Evolutionary conservation across 1,140 invertebrate species (phyloP).

Genomic region (Agrilus planipennis): DNA sequence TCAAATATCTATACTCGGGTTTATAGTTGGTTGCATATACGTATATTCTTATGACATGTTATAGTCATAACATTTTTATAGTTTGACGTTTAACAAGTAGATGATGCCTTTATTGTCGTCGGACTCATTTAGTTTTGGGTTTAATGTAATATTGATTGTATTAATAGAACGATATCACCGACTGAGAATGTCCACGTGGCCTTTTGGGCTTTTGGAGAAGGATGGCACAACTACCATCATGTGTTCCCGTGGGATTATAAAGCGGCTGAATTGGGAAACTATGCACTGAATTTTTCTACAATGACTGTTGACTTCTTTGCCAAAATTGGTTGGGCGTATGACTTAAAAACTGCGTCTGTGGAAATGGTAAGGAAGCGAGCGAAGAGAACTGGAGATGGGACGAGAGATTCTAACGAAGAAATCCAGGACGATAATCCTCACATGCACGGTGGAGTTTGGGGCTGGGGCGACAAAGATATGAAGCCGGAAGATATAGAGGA

Average conservation of each 20-base stretch:
- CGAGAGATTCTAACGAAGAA: slow-evolving; percentile 41
- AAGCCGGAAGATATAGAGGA: slow-evolving; percentile 21
- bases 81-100: too few species aligned
- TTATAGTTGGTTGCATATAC: too few species aligned
- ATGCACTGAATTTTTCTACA: slow-evolving; percentile 38
- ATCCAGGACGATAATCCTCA: slow-evolving; percentile 37
- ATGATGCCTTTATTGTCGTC: too few species aligned
- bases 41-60: too few species aligned
- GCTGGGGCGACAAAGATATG: slow-evolving; percentile 42
- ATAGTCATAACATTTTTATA: too few species aligned
- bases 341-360: slow-evolving; percentile 43
- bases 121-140: too few species aligned
- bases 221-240: slow-evolving; percentile 72
- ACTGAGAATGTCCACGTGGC: slow-evolving; percentile 48
- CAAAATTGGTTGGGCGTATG: slow-evolving; percentile 49
- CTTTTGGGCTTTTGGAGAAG: slow-evolving; percentile 44
- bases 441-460: slow-evolving; percentile 31
- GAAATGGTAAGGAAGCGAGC: slow-evolving; percentile 42
- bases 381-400: slow-evolving; percentile 52
- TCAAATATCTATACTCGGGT: too few species aligned
- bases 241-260: slow-evolving; percentile 65
- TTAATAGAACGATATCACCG: slow-evolving; percentile 43
- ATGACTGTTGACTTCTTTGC: slow-evolving; percentile 41
- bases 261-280: slow-evolving; percentile 47
- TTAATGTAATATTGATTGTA: background rate